phyloP scores from a whole-genome alignment of 2,113 vertebrate species.

The Micromys minutus region DNA sequence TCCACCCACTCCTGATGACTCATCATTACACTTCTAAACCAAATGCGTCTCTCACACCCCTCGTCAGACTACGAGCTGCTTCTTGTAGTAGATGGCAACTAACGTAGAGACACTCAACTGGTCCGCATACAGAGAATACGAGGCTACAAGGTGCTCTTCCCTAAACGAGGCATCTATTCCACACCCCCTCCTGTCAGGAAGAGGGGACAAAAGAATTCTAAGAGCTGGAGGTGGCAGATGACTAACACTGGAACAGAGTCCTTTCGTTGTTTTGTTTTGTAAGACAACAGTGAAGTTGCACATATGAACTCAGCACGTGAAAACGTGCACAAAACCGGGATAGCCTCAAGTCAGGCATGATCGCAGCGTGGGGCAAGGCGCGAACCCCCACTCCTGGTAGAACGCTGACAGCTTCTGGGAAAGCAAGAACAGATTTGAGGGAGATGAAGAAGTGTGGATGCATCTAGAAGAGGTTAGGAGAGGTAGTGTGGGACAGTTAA shows the following conservation, averaged over 20 bases:
- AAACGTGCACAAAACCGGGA: neutral
- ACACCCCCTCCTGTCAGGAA: neutral
- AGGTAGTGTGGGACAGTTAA: no score
- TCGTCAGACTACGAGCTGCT: neutral
- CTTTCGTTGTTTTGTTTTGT: neutral
- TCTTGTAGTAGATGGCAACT: neutral
- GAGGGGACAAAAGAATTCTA: neutral
- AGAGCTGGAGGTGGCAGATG: neutral
- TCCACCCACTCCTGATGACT: neutral
- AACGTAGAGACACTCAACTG: neutral
- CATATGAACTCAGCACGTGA: neutral
- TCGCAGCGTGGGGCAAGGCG: neutral
- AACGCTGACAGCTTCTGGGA: neutral
- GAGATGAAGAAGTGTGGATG: neutral
- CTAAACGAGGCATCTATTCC: neutral
- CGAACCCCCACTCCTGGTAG: neutral
- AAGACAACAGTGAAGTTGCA: neutral
- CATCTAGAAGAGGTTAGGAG: neutral
- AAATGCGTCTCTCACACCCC: neutral
- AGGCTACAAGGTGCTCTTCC: neutral
- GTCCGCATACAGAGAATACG: neutral
- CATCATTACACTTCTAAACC: neutral
- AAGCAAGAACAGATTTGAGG: neutral
- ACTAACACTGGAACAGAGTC: neutral
- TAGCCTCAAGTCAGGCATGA: neutral